Conservation (phyloP, 2,888 invertebrate species). For the Drosophila subquinaria region DNA sequence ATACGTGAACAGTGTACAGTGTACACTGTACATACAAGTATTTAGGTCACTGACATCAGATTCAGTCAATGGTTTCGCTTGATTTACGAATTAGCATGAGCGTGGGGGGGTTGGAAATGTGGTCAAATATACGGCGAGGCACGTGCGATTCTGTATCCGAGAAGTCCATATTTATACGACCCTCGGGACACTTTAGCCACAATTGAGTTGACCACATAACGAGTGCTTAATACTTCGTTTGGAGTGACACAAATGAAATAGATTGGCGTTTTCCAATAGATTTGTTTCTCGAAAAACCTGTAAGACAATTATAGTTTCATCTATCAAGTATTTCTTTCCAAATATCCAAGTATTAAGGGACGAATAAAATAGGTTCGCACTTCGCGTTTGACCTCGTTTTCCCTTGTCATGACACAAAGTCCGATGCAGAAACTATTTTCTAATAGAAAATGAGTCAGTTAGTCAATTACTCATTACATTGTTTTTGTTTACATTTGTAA, state of each 20-base stretch:
- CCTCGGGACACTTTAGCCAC: conserved; percentile 35
- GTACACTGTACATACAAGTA: conserved; percentile 1
- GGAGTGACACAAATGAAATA: background rate
- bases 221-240: background rate
- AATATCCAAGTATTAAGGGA: background rate
- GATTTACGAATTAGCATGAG: conserved; percentile 44
- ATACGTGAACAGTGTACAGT: conserved; percentile 1
- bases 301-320: background rate
- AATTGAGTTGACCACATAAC: conserved; percentile 3
- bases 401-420: background rate
- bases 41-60: conserved; percentile 53
- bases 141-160: conserved; percentile 36
- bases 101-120: conserved; percentile 1
- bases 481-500: background rate
- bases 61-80: conserved; percentile 34
- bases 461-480: conserved; percentile 1
- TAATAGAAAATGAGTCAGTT: conserved; percentile 6
- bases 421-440: background rate
- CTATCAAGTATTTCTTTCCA: background rate
- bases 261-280: too few species aligned
- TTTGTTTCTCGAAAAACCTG: background rate
- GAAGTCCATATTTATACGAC: conserved; percentile 41
- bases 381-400: background rate
- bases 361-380: background rate
- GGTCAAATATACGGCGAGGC: conserved; percentile 19